These are phyloP conservation scores for Plutella xylostella DNA, from an alignment of 2,888 invertebrate genomes.

Conservation along the genomic window DNA sequence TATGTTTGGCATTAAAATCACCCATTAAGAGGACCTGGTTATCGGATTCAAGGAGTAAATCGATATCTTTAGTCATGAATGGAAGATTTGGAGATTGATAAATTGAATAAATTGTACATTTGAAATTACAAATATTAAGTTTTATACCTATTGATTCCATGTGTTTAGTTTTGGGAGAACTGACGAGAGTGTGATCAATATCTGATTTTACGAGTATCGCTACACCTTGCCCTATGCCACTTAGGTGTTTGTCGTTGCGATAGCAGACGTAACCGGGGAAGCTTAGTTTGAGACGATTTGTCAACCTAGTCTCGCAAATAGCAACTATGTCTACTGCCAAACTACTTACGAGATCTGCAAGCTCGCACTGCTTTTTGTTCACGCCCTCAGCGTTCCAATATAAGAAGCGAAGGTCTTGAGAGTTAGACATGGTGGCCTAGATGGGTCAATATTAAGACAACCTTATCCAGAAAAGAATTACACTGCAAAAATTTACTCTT, in stretches of 20 bases:
- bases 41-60: not conserved
- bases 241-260: not conserved
- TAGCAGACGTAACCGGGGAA: not conserved
- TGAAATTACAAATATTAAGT: not conserved
- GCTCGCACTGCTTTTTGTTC: not conserved
- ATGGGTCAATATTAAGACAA: not conserved
- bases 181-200: not conserved
- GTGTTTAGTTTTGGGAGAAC: not conserved
- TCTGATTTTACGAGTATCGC: not conserved
- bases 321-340: not conserved
- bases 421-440: not conserved
- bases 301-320: not conserved
- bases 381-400: conserved; percentile 1
- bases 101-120: not conserved
- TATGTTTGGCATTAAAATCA: not conserved
- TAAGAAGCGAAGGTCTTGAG: not conserved
- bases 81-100: not conserved
- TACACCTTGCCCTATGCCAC: not conserved
- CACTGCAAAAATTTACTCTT: not conserved
- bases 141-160: not conserved
- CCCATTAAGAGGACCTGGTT: not conserved
- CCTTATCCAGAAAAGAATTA: not conserved
- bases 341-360: not conserved
- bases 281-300: not conserved
- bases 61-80: not conserved